Evolutionary conservation across 2,888 invertebrate species (phyloP), one percentile per base, ranked within the genome.

Genomic region (Zeuzera pyrina): DNA sequence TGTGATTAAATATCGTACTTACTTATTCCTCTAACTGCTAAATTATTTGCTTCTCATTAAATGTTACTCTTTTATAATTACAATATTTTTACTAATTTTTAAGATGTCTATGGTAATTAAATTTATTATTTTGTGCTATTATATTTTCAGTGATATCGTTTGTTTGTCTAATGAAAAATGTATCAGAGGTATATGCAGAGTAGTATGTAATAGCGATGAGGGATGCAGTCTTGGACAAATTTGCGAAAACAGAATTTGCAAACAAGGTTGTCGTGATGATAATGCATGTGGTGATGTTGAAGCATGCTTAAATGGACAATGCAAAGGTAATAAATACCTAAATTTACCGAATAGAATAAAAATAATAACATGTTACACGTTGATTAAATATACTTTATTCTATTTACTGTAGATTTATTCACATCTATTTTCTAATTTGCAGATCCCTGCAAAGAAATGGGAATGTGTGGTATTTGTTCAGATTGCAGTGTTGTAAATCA

Each of bases 81-180:
- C 11, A 27, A 21, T 29, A 12, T 29, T 15, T 14, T 10, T 24
- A 24, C 3, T 12, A 11, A 12, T 15, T 15, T n/a, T 22, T 22
- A 13, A 28, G 35, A 38, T 30, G 7, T 24, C 2, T 15, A 14
- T 29, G 13, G 23, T 19, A 30, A 25, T 14, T 30, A 29, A 27
- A 32, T 13, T 36, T 12, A 12, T 23, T 4, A 29, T 21, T 29
- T n/a, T 19, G 15, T 28, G 10, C n/a, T 19, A 16, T 19, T 32
- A 12, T 33, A 10, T 21, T 30, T 86, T 42, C 64, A 92, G 93
- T 45, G 93, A 95, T 61, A 86, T 85, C 26, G 89, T 92, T 49
- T 96, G 96, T 57, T 74, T 95, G 41, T 88, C 91, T 10, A 93
- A 94, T 56, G 95, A 95, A 69, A 89, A 92, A 47, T 96, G 96